Conservation (phyloP, 2,113 vertebrate genomes). For the Trinectes maculatus region DNA sequence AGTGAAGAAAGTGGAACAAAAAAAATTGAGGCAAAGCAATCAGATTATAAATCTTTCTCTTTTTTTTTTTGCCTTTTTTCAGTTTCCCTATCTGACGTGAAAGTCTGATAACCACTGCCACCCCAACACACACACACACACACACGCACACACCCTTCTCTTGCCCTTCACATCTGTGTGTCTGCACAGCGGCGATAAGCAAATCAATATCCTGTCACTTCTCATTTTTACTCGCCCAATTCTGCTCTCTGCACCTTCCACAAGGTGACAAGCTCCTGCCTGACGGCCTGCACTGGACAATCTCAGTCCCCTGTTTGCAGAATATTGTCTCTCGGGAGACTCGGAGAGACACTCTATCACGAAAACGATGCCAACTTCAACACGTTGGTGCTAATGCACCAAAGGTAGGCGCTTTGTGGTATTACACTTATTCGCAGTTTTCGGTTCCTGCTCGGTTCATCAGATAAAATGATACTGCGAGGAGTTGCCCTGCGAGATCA, state of each 20-base stretch:
- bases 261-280: conserved; percentile 83
- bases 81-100: conserved; percentile 80
- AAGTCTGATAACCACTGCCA: conserved; percentile 80
- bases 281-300: conserved; percentile 71
- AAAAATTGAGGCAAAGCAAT: conserved; percentile 82
- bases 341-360: conserved; percentile 58
- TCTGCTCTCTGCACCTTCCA: conserved; percentile 81
- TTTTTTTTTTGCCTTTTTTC: conserved; percentile 67
- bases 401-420: conserved; percentile 22
- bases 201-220: conserved; percentile 88
- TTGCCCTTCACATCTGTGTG: conserved; percentile 83
- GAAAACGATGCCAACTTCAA: conserved; percentile 46
- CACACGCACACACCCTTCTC: conserved; percentile 38
- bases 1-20: conserved; percentile 79
- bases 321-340: conserved; percentile 70
- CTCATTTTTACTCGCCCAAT: conserved; percentile 85
- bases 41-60: conserved; percentile 78
- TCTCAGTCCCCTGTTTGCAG: conserved; percentile 61
- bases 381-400: conserved; percentile 38
- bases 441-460: conserved; percentile 39
- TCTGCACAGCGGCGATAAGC: conserved; percentile 86
- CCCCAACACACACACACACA: conserved; percentile 51
- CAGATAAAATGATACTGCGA: conserved; percentile 28
- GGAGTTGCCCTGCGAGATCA: conserved; percentile 25
- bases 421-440: conserved; percentile 26